Evolutionary conservation across 1,140 invertebrate species (phyloP).

Genomic region (Camponotus vicinus): DNA sequence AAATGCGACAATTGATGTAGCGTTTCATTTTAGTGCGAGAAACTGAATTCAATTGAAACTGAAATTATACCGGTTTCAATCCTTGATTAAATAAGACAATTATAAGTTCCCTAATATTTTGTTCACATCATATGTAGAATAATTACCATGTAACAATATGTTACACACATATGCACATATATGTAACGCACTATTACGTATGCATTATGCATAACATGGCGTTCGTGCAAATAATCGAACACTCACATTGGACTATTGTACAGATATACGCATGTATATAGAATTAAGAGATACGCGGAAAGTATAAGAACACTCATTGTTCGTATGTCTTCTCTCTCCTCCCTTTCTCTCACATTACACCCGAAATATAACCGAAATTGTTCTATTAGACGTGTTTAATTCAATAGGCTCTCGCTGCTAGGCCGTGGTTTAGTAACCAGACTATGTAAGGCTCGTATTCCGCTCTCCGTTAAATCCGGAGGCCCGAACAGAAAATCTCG

Average conservation of each 20-base stretch:
- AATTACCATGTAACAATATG: background rate
- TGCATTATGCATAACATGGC: conserved; percentile 38
- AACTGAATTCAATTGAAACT: background rate
- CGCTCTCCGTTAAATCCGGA: conserved; percentile 85
- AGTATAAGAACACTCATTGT: conserved; percentile 26
- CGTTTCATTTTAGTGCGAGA: background rate
- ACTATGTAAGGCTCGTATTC: conserved; percentile 85
- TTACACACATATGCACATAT: conserved; percentile 2
- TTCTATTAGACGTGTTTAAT: conserved; percentile 53
- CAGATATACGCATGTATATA: conserved; percentile 15
- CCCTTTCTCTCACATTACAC: background rate
- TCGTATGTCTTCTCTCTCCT: conserved; percentile 1
- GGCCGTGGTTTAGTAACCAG: conserved; percentile 76
- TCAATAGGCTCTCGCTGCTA: conserved; percentile 74
- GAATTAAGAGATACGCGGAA: conserved; percentile 45
- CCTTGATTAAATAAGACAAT: background rate
- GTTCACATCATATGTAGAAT: conserved; percentile 24
- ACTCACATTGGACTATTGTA: conserved; percentile 38
- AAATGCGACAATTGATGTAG: background rate
- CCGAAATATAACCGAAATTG: conserved; percentile 39
- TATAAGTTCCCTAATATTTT: conserved; percentile 18
- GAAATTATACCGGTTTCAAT: conserved; percentile 42
- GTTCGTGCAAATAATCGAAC: conserved; percentile 61
- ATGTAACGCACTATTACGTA: conserved; percentile 42
- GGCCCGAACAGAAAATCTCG: conserved; percentile 87